Evolutionary conservation across 2,888 invertebrate species (phyloP).

Genomic region (Cosmia trapezina): DNA sequence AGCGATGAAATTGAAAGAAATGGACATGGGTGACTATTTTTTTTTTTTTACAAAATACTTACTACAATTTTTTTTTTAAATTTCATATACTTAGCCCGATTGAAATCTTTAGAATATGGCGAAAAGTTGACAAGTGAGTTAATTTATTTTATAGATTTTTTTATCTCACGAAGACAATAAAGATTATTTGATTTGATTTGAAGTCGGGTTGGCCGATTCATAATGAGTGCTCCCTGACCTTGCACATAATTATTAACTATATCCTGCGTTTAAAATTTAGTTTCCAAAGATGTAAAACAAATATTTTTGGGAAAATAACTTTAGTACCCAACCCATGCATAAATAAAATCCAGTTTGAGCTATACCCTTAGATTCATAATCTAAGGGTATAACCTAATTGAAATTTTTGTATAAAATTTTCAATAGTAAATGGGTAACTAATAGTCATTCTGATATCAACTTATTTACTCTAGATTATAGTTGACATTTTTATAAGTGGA

Average conservation of each 20-base stretch:
- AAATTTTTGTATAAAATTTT: neutral
- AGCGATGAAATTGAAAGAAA: constrained; percentile 43
- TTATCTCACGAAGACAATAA: neutral
- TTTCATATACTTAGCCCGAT: neutral
- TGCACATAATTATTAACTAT: neutral
- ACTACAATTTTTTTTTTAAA: neutral
- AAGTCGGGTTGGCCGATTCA: neutral
- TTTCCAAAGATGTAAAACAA: neutral
- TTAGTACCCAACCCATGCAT: neutral
- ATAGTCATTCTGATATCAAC: neutral
- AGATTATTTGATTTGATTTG: too few relatives aligned
- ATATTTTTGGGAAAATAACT: neutral
- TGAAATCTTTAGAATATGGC: constrained; percentile 69
- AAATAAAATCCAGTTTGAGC: neutral
- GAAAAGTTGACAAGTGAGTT: constrained; percentile 73
- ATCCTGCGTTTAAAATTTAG: neutral
- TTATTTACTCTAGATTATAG: neutral
- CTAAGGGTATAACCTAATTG: too few relatives aligned
- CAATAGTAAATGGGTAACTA: too few relatives aligned
- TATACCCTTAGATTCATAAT: too few relatives aligned
- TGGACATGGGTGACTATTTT: constrained; percentile 50
- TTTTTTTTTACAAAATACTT: neutral
- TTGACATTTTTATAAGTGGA: neutral
- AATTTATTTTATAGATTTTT: constrained; percentile 8
- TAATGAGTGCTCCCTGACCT: neutral